These are phyloP conservation scores for Prosapia bicincta DNA, from an alignment of 2,888 invertebrate species.

Conservation along the genomic window DNA sequence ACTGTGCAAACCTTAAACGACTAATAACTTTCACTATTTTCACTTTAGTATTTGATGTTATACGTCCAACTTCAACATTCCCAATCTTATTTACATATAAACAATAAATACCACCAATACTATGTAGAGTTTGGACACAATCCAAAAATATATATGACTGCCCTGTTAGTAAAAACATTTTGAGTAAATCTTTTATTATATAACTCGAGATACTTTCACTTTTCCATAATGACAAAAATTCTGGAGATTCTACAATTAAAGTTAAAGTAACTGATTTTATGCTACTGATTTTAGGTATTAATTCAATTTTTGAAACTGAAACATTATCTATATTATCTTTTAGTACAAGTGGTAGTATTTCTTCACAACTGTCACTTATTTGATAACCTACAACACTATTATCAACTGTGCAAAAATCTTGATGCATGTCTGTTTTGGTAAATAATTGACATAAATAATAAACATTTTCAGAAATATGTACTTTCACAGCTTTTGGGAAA, in stretches of 20 bases:
- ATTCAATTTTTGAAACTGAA: slow-evolving; percentile 20
- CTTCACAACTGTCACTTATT: background rate
- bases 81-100: slow-evolving; percentile 36
- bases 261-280: slow-evolving; percentile 35
- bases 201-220: slow-evolving; percentile 21
- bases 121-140: slow-evolving; percentile 32
- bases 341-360: background rate
- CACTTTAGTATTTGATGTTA: slow-evolving; percentile 37
- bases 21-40: slow-evolving; percentile 36
- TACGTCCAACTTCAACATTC: slow-evolving; percentile 35
- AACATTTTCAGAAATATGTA: slow-evolving; percentile 11
- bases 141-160: slow-evolving; percentile 37
- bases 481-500: background rate
- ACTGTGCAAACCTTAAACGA: slow-evolving; percentile 39
- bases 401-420: slow-evolving; percentile 34
- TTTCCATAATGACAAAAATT: slow-evolving; percentile 32
- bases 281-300: slow-evolving; percentile 29
- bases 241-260: slow-evolving; percentile 34
- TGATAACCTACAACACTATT: slow-evolving; percentile 32
- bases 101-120: slow-evolving; percentile 37
- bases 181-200: slow-evolving; percentile 39
- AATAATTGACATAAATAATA: slow-evolving; percentile 35
- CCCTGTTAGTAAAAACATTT: slow-evolving; percentile 38
- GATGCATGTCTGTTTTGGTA: slow-evolving; percentile 29
- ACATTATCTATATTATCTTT: background rate